These are phyloP conservation scores for Kryptolebias marmoratus DNA, from an alignment of 2,113 vertebrate genomes.

Conservation along the genomic window DNA sequence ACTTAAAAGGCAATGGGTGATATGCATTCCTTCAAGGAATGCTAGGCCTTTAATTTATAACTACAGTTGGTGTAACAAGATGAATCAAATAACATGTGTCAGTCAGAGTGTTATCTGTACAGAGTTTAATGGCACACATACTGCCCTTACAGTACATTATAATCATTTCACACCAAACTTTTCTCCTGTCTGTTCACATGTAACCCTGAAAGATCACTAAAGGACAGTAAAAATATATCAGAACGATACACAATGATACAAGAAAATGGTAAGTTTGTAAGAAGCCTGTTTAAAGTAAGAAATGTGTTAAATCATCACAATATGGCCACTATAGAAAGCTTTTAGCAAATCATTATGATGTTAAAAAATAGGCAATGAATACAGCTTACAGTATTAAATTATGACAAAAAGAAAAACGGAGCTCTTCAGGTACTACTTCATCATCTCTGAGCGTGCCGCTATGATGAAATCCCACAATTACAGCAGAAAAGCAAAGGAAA, in stretches of 20 bases:
- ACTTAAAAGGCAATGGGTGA: too few species aligned
- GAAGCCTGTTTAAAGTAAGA: slow-evolving; percentile 42
- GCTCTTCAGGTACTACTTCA: slow-evolving; percentile 7
- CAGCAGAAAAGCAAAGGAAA: slow-evolving; percentile 12
- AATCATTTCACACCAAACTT: slow-evolving; percentile 28
- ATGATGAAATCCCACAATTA: slow-evolving; percentile 8
- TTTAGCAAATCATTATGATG: slow-evolving; percentile 21
- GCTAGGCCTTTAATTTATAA: background rate
- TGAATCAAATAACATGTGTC: slow-evolving; percentile 9
- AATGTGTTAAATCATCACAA: slow-evolving; percentile 47
- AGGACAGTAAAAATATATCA: slow-evolving; percentile 57
- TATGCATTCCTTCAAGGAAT: too few species aligned
- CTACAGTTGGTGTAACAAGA: background rate
- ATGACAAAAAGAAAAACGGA: slow-evolving; percentile 31
- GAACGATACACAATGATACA: slow-evolving; percentile 37
- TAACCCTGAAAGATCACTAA: slow-evolving; percentile 40
- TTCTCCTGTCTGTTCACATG: slow-evolving; percentile 12
- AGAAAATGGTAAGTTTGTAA: slow-evolving; percentile 21
- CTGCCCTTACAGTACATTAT: slow-evolving; percentile 43
- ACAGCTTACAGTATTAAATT: slow-evolving; percentile 22
- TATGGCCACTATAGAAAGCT: slow-evolving; percentile 48
- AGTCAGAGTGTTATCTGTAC: slow-evolving; percentile 41
- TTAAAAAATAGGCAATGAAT: slow-evolving; percentile 12
- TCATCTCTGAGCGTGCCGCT: slow-evolving; percentile 14
- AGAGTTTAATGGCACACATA: slow-evolving; percentile 72